Evolutionary conservation across 2,113 vertebrate species (phyloP).

Genomic region (Guaruba guarouba): DNA sequence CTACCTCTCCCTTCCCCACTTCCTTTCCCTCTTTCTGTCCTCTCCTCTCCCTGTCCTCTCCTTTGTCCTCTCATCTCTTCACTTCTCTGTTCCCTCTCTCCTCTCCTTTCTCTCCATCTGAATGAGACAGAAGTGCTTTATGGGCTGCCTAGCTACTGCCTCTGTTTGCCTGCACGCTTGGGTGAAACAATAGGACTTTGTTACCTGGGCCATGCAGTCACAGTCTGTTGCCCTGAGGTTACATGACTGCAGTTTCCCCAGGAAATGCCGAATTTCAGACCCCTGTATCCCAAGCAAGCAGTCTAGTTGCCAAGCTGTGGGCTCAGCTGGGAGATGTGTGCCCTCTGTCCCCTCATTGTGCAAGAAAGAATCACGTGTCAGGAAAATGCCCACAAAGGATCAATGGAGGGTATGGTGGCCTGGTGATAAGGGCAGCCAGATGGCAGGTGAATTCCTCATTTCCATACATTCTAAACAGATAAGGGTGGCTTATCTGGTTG

Average conservation of each 20-base stretch:
- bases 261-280: neutral
- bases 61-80: neutral
- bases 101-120: neutral
- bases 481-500: neutral
- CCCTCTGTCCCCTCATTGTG: neutral
- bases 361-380: neutral
- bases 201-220: neutral
- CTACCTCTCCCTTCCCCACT: neutral
- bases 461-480: neutral
- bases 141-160: neutral
- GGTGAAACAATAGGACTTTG: neutral
- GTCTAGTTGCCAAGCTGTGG: neutral
- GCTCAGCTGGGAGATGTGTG: neutral
- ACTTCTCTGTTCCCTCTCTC: neutral
- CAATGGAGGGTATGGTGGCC: too few species aligned
- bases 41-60: neutral
- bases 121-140: neutral
- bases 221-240: neutral
- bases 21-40: neutral
- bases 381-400: neutral
- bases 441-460: neutral
- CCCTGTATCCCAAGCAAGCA: neutral
- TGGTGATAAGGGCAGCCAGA: neutral
- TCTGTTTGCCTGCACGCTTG: neutral
- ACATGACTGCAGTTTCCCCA: neutral